Evolutionary conservation across 2,797 vertebrate genomes (phyloP).

Genomic region (Manis pentadactyla): DNA sequence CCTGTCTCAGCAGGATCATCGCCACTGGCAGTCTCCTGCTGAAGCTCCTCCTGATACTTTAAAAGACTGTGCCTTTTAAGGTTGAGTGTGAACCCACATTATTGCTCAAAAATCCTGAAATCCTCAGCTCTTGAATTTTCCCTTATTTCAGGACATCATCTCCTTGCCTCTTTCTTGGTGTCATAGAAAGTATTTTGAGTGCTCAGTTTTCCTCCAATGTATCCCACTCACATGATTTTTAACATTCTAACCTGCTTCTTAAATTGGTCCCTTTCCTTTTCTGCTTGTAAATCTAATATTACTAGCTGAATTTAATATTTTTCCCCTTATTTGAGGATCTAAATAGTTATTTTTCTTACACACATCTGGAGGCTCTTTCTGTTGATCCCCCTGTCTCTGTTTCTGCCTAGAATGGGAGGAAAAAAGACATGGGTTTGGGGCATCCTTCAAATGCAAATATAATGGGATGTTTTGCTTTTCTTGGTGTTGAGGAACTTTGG

Average conservation of each 20-base stretch:
- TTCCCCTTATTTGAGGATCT: neutral
- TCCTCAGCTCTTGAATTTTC: neutral
- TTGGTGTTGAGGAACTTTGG: neutral
- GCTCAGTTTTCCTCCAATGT: neutral
- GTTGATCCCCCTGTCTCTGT: fast-evolving
- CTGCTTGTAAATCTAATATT: neutral
- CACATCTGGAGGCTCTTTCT: neutral
- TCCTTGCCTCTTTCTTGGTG: neutral
- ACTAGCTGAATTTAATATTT: neutral
- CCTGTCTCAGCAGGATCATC: neutral
- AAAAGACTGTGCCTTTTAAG: neutral
- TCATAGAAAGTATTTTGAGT: neutral
- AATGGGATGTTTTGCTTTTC: neutral
- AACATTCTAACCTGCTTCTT: neutral
- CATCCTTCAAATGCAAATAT: neutral
- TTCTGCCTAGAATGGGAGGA: neutral
- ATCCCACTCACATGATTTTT: neutral
- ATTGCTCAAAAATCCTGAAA: neutral
- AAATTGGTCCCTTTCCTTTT: neutral
- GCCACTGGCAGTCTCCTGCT: too few relatives aligned
- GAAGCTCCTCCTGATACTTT: neutral
- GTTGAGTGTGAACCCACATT: neutral
- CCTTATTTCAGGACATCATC: neutral
- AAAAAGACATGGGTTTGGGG: neutral
- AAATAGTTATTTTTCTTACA: neutral